phyloP scores from a whole-genome alignment of 1,140 invertebrate genomes.

The Aphelinus atriplicis region DNA sequence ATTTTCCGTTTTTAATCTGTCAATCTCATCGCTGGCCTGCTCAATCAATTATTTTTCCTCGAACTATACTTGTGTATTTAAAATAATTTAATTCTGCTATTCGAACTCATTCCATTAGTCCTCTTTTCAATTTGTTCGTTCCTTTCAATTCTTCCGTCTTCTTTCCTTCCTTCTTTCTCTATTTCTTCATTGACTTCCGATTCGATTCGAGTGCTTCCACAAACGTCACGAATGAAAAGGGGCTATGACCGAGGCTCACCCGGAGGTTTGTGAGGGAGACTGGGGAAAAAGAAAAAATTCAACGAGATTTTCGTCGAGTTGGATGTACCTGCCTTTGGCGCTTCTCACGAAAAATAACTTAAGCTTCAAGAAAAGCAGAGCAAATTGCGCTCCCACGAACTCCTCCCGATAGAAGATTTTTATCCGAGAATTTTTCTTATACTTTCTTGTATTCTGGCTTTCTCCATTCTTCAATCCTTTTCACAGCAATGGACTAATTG shows the following conservation, averaged over 20 bases:
- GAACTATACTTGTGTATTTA: no score
- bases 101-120: no score
- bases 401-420: not conserved
- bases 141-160: not conserved
- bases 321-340: not conserved
- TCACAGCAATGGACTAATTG: not conserved
- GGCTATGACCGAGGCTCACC: no score
- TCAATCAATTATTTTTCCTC: no score
- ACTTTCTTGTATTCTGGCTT: not conserved
- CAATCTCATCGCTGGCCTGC: no score
- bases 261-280: not conserved
- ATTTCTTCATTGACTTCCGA: conserved; percentile 4
- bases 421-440: not conserved
- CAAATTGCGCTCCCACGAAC: conserved; percentile 8
- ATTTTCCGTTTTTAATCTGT: no score
- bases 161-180: not conserved
- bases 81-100: no score
- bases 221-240: conserved; percentile 20
- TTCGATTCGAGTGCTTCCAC: conserved; percentile 20
- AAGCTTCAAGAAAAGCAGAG: conserved; percentile 7
- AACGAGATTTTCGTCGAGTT: not conserved
- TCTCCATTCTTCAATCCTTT: not conserved
- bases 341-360: conserved; percentile 7
- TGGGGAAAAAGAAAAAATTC: conserved; percentile 1
- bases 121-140: no score